Base-by-base conservation (phyloP, 2,113 vertebrate species). In the Eurypyga helias region DNA sequence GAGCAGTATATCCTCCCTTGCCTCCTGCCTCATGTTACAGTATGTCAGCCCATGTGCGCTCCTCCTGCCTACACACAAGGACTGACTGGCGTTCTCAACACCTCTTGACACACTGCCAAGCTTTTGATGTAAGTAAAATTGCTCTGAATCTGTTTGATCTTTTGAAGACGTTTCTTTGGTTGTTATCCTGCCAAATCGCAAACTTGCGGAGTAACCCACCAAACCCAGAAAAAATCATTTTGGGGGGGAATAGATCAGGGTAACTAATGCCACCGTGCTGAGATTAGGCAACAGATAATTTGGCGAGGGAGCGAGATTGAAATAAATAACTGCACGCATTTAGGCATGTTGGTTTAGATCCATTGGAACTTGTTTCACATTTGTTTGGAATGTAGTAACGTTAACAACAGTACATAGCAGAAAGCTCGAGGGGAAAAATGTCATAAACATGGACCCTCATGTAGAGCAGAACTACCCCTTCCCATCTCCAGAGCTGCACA, bases 71-170 rank as follows among this genome's bases (percentile, higher is more conserved):
- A 91, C 92, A 95, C 93, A 85, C 77, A 89, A 80, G 94, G 96
- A 94, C 98, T 97, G 97, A 97, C 96, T 96, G 97, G 96, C 17
- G 55, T 98, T 97, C 98, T 98, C 98, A 96, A 97, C 97, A 96
- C 98, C 96, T 96, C 95, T 90, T 97, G 97, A 96, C 84, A 55
- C 4, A 41, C 76, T 96, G 97, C 98, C 96, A 96, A 86, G 88
- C 60, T 97, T 99, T 98, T 99, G 98, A 99, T 98, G 97, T 98
- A 29, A 79, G 92, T 88, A 96, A 92, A 96, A 96, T 78, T 86
- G 98, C 92, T 72, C 41, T 82, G 88, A 96, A 97, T 92, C 67
- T 20, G 34, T 98, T 98, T 97, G 98, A 98, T 98, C 97, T 96
- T 97, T 97, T 96, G 95, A 97, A 98, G 97, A 97, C 71, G 73